Evolutionary conservation across 2,888 invertebrate species (phyloP).

Genomic region (Dusona sp.): DNA sequence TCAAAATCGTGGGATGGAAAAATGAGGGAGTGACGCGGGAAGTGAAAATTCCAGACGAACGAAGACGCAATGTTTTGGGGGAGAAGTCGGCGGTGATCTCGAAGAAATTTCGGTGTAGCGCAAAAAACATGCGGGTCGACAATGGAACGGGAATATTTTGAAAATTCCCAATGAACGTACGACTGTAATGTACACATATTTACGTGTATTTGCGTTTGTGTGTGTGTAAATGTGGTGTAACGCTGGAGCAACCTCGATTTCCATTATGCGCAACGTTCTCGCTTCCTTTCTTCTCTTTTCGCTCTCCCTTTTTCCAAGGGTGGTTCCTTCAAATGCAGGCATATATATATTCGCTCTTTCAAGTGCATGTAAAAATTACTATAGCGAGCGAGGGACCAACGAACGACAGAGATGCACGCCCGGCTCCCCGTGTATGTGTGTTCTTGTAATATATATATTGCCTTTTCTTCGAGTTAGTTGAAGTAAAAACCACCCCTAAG

Average conservation of each 20-base stretch:
- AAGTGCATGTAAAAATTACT: slow-evolving; percentile 54
- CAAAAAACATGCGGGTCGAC: slow-evolving; percentile 73
- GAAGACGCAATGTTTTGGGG: slow-evolving; percentile 72
- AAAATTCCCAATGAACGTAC: slow-evolving; percentile 80
- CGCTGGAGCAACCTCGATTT: slow-evolving; percentile 72
- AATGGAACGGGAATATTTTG: slow-evolving; percentile 80
- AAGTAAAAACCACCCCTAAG: slow-evolving; percentile 83
- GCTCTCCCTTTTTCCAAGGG: slow-evolving; percentile 72
- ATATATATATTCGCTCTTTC: slow-evolving; percentile 46
- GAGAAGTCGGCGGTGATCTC: slow-evolving; percentile 22
- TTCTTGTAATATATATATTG: slow-evolving; percentile 62
- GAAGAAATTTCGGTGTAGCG: slow-evolving; percentile 20
- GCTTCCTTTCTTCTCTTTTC: slow-evolving; percentile 70
- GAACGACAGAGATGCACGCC: slow-evolving; percentile 53
- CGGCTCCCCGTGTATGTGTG: slow-evolving; percentile 2
- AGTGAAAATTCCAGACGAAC: slow-evolving; percentile 68
- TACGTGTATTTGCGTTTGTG: background rate
- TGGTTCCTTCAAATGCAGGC: slow-evolving; percentile 65
- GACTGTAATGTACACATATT: slow-evolving; percentile 1
- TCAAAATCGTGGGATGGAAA: background rate
- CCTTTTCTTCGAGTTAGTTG: slow-evolving; percentile 81
- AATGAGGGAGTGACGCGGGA: slow-evolving; percentile 13
- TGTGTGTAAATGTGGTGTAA: slow-evolving; percentile 44
- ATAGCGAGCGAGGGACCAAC: slow-evolving; percentile 44
- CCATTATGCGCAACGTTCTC: slow-evolving; percentile 80